Conservation (phyloP, 2,797 vertebrate genomes). For the Apogon hyalosoma region DNA sequence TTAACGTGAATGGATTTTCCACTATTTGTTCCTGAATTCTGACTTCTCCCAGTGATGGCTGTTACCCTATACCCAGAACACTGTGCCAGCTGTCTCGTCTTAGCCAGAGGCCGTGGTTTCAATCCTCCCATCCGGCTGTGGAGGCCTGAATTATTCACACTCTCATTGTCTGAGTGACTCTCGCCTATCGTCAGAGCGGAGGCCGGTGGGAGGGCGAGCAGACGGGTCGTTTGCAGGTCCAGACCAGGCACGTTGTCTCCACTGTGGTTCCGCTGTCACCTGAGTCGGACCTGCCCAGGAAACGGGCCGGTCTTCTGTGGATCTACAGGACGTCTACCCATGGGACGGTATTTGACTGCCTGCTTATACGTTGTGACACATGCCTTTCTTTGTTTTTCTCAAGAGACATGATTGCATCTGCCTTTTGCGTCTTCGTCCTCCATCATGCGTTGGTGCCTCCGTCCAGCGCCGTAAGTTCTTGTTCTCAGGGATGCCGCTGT, state of each 20-base stretch:
- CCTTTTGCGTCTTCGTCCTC: slow-evolving; percentile 15
- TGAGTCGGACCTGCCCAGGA: neutral
- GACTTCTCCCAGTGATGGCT: neutral
- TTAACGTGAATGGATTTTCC: too few relatives aligned
- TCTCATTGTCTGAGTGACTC: slow-evolving; percentile 9
- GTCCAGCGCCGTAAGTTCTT: slow-evolving; percentile 16
- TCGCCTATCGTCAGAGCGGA: neutral
- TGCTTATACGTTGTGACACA: neutral
- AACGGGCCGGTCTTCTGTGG: neutral
- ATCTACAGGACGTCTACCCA: too few relatives aligned
- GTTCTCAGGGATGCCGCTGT: slow-evolving; percentile 58
- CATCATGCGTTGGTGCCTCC: neutral
- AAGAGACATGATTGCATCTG: slow-evolving; percentile 21
- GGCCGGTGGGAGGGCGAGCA: neutral
- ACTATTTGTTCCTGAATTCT: neutral
- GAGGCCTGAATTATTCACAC: slow-evolving; percentile 12
- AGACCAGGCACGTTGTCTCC: slow-evolving; percentile 4
- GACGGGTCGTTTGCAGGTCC: neutral
- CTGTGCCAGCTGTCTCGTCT: slow-evolving; percentile 8
- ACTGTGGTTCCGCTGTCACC: neutral
- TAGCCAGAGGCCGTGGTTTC: neutral
- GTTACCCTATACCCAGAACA: neutral
- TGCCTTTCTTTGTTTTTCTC: neutral
- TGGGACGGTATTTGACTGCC: too few relatives aligned
- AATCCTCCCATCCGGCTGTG: neutral